Percentiles rank a stretch among this genome's conserved stretches.
Conservation (phyloP, 2,113 vertebrate species). For the Paracanthobrama guichenoti region DNA sequence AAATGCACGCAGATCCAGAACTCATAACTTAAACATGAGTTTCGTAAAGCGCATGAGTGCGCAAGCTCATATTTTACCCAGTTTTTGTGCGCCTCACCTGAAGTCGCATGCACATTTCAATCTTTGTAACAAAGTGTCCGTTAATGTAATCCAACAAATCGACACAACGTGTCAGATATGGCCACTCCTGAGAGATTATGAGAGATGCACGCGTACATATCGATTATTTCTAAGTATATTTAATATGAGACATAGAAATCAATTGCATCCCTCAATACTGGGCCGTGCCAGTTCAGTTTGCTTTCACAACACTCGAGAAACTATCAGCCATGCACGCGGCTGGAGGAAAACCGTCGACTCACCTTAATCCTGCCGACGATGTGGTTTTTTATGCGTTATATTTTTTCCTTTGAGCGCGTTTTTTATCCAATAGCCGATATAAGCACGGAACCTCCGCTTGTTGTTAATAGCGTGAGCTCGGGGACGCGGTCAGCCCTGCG, state of each 20-base stretch:
- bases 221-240: not conserved
- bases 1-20: not conserved
- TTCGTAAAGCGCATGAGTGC: not conserved
- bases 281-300: slow-evolving; percentile 17
- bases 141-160: not conserved
- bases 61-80: not conserved
- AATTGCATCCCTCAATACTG: not conserved
- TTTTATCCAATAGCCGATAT: not conserved
- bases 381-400: not conserved
- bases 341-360: not conserved
- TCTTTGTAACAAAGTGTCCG: not conserved
- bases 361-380: not conserved
- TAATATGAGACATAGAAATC: not conserved
- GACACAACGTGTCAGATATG: not conserved
- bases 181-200: not conserved
- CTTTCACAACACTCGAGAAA: slow-evolving; percentile 13
- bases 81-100: slow-evolving; percentile 17
- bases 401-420: not conserved
- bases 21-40: not conserved
- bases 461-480: not conserved
- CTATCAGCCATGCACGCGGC: not conserved
- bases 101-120: not conserved
- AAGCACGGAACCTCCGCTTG: not conserved
- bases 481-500: not conserved
- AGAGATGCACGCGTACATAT: not conserved